A percentile compares a stretch with the other conserved stretches of the same genome.
Evolutionary conservation across 2,888 invertebrate species (phyloP).

Genomic region (Pollenia griseotomentosa): DNA sequence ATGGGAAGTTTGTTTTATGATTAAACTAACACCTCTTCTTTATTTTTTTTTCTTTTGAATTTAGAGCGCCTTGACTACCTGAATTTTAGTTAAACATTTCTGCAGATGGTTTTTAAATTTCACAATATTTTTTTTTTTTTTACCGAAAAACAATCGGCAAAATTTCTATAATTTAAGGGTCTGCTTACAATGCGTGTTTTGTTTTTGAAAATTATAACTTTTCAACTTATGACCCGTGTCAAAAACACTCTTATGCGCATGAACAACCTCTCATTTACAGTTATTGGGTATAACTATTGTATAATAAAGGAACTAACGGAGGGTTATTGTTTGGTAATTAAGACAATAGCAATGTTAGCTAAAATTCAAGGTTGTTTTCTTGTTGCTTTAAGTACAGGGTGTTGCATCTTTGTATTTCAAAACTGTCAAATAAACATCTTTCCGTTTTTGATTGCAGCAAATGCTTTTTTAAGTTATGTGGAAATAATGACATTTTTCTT

Average conservation of each 20-base stretch:
- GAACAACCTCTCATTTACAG: not conserved
- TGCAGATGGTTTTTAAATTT: slow-evolving; percentile 55
- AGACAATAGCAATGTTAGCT: slow-evolving; percentile 1
- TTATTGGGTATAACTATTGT: not conserved
- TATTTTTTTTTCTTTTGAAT: not conserved
- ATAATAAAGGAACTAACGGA: not conserved
- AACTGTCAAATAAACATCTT: not conserved
- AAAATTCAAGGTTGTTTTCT: slow-evolving; percentile 11
- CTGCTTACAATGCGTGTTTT: slow-evolving; percentile 17
- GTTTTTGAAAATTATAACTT: slow-evolving; percentile 54
- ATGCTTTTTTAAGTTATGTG: not conserved
- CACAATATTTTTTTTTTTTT: not conserved
- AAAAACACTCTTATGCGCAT: slow-evolving; percentile 17
- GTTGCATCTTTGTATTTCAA: slow-evolving; percentile 3
- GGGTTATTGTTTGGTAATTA: slow-evolving; percentile 13
- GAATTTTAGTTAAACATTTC: slow-evolving; percentile 39
- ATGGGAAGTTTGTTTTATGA: slow-evolving; percentile 40
- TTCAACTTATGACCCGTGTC: slow-evolving; percentile 67
- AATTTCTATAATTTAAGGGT: slow-evolving; percentile 28
- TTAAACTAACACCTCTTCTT: slow-evolving; percentile 42
- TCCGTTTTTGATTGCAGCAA: not conserved
- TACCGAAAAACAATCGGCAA: slow-evolving; percentile 30
- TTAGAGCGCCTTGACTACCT: slow-evolving; percentile 37
- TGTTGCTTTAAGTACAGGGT: not conserved
- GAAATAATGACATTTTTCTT: too few species aligned